These are phyloP conservation scores for Gobiocypris rarus DNA, from an alignment of 2,113 vertebrate species.

Conservation along the genomic window DNA sequence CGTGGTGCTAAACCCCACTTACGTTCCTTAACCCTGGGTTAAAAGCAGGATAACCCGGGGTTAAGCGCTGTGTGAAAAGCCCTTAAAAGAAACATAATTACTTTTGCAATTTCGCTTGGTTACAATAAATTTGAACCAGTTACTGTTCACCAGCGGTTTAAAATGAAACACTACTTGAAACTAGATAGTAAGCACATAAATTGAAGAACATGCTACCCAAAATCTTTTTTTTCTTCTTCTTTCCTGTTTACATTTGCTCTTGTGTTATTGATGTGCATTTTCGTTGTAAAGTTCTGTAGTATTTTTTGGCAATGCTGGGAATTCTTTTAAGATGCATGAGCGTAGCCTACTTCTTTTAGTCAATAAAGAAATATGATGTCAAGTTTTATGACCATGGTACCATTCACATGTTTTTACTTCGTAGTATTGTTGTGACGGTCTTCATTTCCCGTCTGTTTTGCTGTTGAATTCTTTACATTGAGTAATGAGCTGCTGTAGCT, in stretches of 20 bases:
- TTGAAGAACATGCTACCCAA: conserved; percentile 24
- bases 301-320: neutral
- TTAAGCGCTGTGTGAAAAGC: too few relatives aligned
- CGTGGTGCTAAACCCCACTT: too few relatives aligned
- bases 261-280: conserved; percentile 9
- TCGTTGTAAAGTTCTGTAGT: neutral
- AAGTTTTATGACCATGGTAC: neutral
- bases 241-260: conserved; percentile 10
- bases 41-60: too few relatives aligned
- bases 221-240: neutral
- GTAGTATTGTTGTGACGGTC: neutral
- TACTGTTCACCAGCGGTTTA: conserved; percentile 15
- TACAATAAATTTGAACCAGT: neutral
- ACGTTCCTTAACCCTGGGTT: too few relatives aligned
- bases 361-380: neutral
- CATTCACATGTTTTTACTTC: neutral
- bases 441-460: neutral
- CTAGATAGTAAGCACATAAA: conserved; percentile 11
- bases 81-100: neutral
- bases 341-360: too few relatives aligned
- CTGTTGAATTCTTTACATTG: neutral
- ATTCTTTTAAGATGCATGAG: conserved; percentile 8
- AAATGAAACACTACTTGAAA: conserved; percentile 46
- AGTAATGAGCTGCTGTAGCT: neutral
- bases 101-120: neutral